Base-by-base conservation (phyloP, 2,113 vertebrate genomes). In the Chamaetylas fuelleborni region DNA sequence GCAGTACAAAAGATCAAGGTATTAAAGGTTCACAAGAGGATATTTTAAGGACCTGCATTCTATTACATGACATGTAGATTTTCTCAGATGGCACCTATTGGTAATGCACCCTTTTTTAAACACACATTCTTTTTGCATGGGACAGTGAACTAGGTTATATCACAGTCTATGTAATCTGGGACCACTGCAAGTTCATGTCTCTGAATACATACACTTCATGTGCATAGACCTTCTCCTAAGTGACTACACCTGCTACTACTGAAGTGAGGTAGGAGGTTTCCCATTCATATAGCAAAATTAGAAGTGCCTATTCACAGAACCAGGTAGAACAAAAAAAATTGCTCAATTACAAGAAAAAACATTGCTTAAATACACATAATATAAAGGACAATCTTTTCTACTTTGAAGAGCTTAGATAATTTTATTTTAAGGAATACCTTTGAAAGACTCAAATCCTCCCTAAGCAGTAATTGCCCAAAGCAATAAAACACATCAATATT, bases 391-490 rank as follows among this genome's bases (percentile, higher is more conserved):
- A 14, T 53, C 73, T 79, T 36, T 24, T 85, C 70, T 62, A 86
- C 43, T 88, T 84, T 70, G 36, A 90, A 91, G 9, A 50, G 60
- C 74, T 92, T 43, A 82, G 33, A 80, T 77, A 1, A 38, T 85
- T 89, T 90, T 72, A 81, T 87, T 94, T 93, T 91, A 82, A 90
- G 50, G 66, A 95, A 92, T 34, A 89, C 23, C 36, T 87, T 69
- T 85, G 36, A 85, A 95, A 91, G 28, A 89, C 8, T 76, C 61
- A 87, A 85, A 92, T 81, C 48, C 19, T 79, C 33, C 81, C 53
- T 80, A 74, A 72, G 74, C 79, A 84, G 36, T 11, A 65, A 65
- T 40, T 91, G 91, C 65, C 91, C 58, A 79, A 85, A 94, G 87
- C 81, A 89, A 87, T 84, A 62, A 87, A 92, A 74, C 45, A 53